A percentile compares a stretch with the other conserved stretches of the same genome.
phyloP scores from a whole-genome alignment of 1,140 invertebrate genomes.

The Theocolax elegans region DNA sequence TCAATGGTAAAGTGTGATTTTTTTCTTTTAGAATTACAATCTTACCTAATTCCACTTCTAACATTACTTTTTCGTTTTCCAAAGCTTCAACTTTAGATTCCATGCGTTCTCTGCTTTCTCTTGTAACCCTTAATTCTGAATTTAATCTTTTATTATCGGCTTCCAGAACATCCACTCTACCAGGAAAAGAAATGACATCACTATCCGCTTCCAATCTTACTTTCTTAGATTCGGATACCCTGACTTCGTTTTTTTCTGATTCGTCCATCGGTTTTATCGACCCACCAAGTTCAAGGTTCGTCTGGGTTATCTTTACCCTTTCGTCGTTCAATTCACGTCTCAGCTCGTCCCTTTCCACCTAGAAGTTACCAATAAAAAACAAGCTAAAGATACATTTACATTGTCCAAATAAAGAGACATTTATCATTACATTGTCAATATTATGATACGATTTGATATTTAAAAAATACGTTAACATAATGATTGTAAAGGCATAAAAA shows the following conservation, averaged over 20 bases:
- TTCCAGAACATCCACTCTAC: constrained; percentile 54
- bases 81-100: constrained; percentile 59
- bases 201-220: constrained; percentile 55
- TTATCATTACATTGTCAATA: too few relatives aligned
- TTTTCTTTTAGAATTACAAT: too few relatives aligned
- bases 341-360: constrained; percentile 48
- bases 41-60: constrained; percentile 56
- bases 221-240: constrained; percentile 64
- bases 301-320: constrained; percentile 53
- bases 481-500: too few relatives aligned
- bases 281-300: constrained; percentile 44
- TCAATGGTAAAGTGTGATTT: too few relatives aligned
- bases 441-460: too few relatives aligned
- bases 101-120: constrained; percentile 51
- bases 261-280: constrained; percentile 52
- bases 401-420: too few relatives aligned
- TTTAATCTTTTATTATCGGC: constrained; percentile 58
- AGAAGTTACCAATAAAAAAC: too few relatives aligned
- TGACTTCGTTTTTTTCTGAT: constrained; percentile 71
- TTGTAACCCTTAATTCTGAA: constrained; percentile 49
- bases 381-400: too few relatives aligned
- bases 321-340: constrained; percentile 53
- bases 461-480: background rate
- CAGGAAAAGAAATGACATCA: constrained; percentile 45
- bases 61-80: constrained; percentile 59